Percentiles rank a stretch among this genome's conserved stretches.
These are phyloP conservation scores for Sericinus montela DNA, from an alignment of 2,888 invertebrate species.

Conservation along the genomic window DNA sequence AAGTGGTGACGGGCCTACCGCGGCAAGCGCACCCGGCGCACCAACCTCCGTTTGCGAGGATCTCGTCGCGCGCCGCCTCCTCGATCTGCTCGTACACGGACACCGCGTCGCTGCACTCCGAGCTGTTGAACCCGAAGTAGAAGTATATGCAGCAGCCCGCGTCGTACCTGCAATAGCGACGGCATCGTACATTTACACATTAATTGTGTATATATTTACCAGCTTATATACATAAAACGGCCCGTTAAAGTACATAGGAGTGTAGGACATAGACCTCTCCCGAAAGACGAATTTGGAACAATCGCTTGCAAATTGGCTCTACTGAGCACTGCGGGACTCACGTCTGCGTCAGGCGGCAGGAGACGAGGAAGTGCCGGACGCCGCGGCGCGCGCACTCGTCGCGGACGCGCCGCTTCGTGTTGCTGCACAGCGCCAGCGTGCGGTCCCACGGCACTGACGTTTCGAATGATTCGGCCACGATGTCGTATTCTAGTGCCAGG, in stretches of 20 bases:
- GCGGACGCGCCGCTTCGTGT: constrained; percentile 91
- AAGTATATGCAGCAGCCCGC: constrained; percentile 98
- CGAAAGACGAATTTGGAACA: too few relatives aligned
- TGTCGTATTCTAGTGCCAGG: constrained; percentile 90
- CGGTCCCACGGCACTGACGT: constrained; percentile 99
- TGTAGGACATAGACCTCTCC: too few relatives aligned
- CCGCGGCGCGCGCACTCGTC: constrained; percentile 80
- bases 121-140: constrained; percentile 91
- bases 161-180: constrained; percentile 82
- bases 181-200: too few relatives aligned
- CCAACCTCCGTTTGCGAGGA: constrained; percentile 89
- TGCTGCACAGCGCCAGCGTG: constrained; percentile 88
- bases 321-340: constrained; percentile 31
- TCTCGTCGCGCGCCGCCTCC: constrained; percentile 92
- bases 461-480: constrained; percentile 98
- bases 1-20: too few relatives aligned
- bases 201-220: too few relatives aligned
- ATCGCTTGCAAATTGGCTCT: too few relatives aligned
- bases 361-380: constrained; percentile 83
- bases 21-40: too few relatives aligned
- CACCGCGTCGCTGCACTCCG: constrained; percentile 83
- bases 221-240: too few relatives aligned
- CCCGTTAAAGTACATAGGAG: too few relatives aligned
- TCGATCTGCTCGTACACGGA: constrained; percentile 92
- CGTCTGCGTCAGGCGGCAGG: constrained; percentile 95